Conservation (phyloP, 64 coral and sea anemone species). For the Pocillopora verrucosa region DNA sequence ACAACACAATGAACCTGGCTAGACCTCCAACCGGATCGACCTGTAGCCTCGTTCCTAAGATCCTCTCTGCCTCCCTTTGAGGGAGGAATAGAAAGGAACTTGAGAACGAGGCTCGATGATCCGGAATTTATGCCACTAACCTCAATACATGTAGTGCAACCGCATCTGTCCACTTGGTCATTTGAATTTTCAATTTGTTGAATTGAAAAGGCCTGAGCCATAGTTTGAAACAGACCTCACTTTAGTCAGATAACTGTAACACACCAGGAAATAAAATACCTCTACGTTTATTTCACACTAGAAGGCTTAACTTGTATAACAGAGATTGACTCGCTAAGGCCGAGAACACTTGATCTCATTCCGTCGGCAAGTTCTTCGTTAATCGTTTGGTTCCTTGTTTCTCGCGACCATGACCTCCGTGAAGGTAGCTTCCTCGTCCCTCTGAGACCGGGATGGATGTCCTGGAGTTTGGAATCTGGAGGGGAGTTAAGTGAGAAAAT, state of each 20-base stretch:
- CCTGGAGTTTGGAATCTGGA: slow-evolving; percentile 20
- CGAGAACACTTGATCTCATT: not conserved
- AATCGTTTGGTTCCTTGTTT: not conserved
- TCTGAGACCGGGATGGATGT: not conserved
- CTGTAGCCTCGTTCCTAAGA: too few species aligned
- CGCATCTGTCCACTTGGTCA: too few species aligned
- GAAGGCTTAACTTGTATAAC: slow-evolving; percentile 4
- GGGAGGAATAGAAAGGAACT: too few species aligned
- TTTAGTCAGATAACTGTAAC: not conserved
- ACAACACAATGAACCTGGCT: too few species aligned
- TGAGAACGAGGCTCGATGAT: too few species aligned
- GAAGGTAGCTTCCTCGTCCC: not conserved
- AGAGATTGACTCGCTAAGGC: slow-evolving; percentile 5
- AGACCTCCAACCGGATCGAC: too few species aligned
- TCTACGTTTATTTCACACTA: not conserved
- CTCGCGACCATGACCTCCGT: not conserved
- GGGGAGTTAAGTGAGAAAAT: not conserved
- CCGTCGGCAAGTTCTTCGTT: not conserved
- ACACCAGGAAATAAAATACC: not conserved
- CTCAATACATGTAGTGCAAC: too few species aligned
- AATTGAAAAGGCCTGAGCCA: too few species aligned
- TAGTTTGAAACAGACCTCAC: too few species aligned
- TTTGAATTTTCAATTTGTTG: too few species aligned
- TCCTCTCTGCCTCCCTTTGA: too few species aligned
- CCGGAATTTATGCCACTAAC: too few species aligned